phyloP scores from a whole-genome alignment of 2,888 invertebrate species.

The Sarcophaga caerulescens region DNA sequence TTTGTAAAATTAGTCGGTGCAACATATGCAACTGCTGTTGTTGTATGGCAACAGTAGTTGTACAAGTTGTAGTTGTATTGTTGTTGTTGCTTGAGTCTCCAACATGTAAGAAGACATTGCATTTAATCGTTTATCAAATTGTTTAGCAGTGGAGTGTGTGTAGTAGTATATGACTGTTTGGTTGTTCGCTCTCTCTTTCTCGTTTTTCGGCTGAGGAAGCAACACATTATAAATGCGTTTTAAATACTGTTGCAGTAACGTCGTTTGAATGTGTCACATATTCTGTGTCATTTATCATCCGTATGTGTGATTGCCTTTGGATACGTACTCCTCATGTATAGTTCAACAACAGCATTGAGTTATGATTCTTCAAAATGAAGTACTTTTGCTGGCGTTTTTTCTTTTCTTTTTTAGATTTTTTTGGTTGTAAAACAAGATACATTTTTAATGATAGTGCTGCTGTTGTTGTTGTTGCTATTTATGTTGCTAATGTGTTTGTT shows the following conservation, averaged over 20 bases:
- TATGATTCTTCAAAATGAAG: slow-evolving; percentile 11
- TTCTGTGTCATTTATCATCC: slow-evolving; percentile 1
- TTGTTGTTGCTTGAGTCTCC: neutral
- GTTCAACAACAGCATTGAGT: slow-evolving; percentile 11
- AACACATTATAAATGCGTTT: slow-evolving; percentile 4
- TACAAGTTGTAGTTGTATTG: neutral
- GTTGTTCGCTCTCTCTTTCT: neutral
- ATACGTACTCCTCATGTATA: neutral
- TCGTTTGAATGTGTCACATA: slow-evolving; percentile 20
- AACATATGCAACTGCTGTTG: neutral
- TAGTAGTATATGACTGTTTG: too few relatives aligned
- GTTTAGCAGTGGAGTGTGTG: neutral
- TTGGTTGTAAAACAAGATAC: slow-evolving; percentile 14
- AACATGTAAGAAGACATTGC: neutral
- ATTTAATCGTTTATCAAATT: neutral
- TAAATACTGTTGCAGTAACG: neutral
- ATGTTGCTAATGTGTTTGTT: slow-evolving; percentile 23
- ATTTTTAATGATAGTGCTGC: slow-evolving; percentile 1
- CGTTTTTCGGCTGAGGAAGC: neutral
- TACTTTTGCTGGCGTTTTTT: neutral
- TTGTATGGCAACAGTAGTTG: neutral
- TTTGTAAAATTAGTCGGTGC: neutral
- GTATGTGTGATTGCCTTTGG: neutral
- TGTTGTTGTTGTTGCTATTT: slow-evolving; percentile 23
- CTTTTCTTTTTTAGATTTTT: neutral